Conservation (phyloP, 2,113 vertebrate genomes). For the Raja brachyura region DNA sequence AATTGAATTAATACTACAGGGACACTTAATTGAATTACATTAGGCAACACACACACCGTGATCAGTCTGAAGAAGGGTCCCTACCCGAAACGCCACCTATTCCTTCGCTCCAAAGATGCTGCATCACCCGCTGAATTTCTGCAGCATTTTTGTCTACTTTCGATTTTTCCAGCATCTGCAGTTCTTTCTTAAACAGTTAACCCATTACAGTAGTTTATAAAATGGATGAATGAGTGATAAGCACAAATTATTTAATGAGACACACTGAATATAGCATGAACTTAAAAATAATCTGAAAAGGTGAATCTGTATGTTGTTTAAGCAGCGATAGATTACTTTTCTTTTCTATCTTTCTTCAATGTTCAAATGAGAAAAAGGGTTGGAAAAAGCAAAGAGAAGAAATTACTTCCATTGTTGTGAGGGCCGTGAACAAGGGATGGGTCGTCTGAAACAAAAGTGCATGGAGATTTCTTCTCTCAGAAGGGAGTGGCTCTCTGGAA, state of each 20-base stretch:
- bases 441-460: no score
- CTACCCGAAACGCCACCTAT: no score
- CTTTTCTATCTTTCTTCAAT: background rate
- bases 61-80: background rate
- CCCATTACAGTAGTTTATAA: background rate
- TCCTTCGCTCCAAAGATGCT: no score
- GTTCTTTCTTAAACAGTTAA: background rate
- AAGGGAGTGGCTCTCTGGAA: no score
- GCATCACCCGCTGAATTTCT: no score
- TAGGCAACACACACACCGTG: background rate
- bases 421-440: no score
- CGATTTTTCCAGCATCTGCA: no score
- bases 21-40: background rate
- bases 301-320: background rate
- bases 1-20: constrained; percentile 3
- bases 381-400: background rate
- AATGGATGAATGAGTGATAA: background rate
- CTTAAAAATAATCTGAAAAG: background rate
- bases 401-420: background rate
- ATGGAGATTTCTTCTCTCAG: no score
- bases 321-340: background rate
- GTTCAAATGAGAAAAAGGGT: background rate
- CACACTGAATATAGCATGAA: background rate
- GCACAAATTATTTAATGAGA: background rate
- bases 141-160: no score